These are phyloP conservation scores for Prorops nasuta DNA, from an alignment of 1,140 invertebrate genomes.

Conservation along the genomic window DNA sequence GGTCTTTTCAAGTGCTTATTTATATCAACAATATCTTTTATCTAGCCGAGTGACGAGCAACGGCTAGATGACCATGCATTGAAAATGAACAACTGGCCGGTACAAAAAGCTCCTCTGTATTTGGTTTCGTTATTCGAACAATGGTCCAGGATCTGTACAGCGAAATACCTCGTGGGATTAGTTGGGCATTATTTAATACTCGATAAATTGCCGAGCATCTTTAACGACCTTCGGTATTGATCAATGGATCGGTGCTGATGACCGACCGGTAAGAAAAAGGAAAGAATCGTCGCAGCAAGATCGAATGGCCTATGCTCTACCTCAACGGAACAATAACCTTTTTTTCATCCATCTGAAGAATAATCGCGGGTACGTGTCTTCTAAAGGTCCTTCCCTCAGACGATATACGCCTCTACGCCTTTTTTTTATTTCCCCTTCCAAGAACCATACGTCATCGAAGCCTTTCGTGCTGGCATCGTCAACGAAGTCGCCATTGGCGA, in stretches of 20 bases:
- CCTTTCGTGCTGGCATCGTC: constrained; percentile 30
- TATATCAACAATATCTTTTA: no score
- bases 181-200: no score
- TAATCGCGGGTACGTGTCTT: constrained; percentile 26
- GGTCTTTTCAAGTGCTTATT: no score
- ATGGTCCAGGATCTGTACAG: no score
- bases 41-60: no score
- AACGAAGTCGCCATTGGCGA: no score
- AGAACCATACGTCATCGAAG: constrained; percentile 37
- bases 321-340: constrained; percentile 26
- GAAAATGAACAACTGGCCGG: no score
- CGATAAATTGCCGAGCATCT: no score
- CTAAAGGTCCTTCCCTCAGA: not conserved
- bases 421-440: constrained; percentile 32
- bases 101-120: no score
- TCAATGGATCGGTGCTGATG: constrained; percentile 23
- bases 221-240: constrained; percentile 24
- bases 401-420: constrained; percentile 8
- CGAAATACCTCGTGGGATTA: no score
- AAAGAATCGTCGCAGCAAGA: constrained; percentile 12
- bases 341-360: constrained; percentile 25
- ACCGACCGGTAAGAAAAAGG: constrained; percentile 8
- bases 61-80: no score
- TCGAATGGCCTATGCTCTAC: constrained; percentile 25
- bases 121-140: no score